Percentiles rank a stretch among this genome's conserved stretches.
Evolutionary conservation across 2,797 vertebrate genomes (phyloP).

Genomic region (Fistularia commersonii): DNA sequence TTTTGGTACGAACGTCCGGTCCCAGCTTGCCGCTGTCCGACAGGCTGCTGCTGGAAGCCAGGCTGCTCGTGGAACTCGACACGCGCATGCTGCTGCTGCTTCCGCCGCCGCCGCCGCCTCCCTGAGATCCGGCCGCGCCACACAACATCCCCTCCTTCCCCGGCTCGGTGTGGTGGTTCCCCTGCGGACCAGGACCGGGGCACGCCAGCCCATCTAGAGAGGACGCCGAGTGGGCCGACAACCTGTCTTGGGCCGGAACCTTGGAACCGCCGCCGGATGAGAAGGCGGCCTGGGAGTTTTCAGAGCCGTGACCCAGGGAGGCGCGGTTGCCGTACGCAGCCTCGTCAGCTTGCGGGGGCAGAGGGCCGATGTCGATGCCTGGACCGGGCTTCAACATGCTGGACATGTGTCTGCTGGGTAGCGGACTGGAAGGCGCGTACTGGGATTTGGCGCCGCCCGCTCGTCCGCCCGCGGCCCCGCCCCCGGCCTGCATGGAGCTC

Average conservation of each 20-base stretch:
- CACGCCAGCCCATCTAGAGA: conserved; percentile 68
- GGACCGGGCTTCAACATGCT: conserved; percentile 71
- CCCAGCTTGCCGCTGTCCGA: conserved; percentile 84
- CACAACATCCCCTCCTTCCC: conserved; percentile 59
- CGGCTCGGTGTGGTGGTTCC: conserved; percentile 44
- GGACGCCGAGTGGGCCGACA: conserved; percentile 69
- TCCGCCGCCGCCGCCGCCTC: conserved; percentile 50
- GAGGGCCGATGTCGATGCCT: conserved; percentile 76
- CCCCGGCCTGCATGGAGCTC: conserved; percentile 73
- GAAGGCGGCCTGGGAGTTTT: background rate
- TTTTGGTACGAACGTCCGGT: conserved; percentile 84
- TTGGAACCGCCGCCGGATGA: too few relatives aligned
- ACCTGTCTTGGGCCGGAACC: conserved; percentile 59
- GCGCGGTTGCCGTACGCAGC: conserved; percentile 69
- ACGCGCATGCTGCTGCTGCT: conserved; percentile 70
- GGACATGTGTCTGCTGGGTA: conserved; percentile 75
- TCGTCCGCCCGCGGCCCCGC: conserved; percentile 52
- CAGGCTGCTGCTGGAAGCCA: conserved; percentile 84
- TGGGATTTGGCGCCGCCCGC: conserved; percentile 66
- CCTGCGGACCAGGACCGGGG: conserved; percentile 42
- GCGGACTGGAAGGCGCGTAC: conserved; percentile 83
- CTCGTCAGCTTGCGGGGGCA: conserved; percentile 56
- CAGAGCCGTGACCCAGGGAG: conserved; percentile 25
- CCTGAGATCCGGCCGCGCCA: too few relatives aligned
- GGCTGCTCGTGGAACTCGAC: conserved; percentile 85